Percentiles rank a stretch among this genome's conserved stretches.
Evolutionary conservation across 2,888 invertebrate species (phyloP).

Genomic region (Epsilonema sp.): DNA sequence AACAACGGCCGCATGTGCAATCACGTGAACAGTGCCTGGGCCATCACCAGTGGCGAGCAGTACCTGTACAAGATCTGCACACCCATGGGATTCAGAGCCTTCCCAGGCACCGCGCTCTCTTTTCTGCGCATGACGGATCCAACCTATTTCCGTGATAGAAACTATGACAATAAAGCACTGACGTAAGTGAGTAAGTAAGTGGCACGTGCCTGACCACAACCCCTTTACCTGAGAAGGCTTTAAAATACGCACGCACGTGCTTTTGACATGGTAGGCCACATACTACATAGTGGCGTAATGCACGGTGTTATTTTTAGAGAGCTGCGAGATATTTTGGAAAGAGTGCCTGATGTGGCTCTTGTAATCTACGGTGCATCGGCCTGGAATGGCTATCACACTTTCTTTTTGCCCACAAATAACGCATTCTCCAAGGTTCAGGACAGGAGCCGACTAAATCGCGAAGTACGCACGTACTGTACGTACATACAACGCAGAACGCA

Average conservation of each 20-base stretch:
- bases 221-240: no score
- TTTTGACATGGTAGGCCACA: no score
- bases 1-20: constrained; percentile 26
- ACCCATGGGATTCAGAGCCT: constrained; percentile 24
- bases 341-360: constrained; percentile 24
- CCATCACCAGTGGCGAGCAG: constrained; percentile 26
- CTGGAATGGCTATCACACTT: constrained; percentile 28
- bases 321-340: constrained; percentile 24
- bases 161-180: constrained; percentile 25
- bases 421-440: constrained; percentile 21
- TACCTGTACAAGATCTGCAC: constrained; percentile 26
- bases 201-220: no score
- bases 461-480: constrained; percentile 4
- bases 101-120: constrained; percentile 21
- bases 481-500: no score
- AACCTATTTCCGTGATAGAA: constrained; percentile 20
- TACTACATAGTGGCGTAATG: no score
- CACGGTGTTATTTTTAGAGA: no score
- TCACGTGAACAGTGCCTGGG: constrained; percentile 25
- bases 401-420: constrained; percentile 26
- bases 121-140: constrained; percentile 23
- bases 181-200: constrained; percentile 14
- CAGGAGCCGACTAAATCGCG: constrained; percentile 1
- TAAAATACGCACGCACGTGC: no score
- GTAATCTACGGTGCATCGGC: constrained; percentile 24